Base-by-base conservation (phyloP, 1,140 invertebrate genomes). In the Zaprionus davidi region DNA sequence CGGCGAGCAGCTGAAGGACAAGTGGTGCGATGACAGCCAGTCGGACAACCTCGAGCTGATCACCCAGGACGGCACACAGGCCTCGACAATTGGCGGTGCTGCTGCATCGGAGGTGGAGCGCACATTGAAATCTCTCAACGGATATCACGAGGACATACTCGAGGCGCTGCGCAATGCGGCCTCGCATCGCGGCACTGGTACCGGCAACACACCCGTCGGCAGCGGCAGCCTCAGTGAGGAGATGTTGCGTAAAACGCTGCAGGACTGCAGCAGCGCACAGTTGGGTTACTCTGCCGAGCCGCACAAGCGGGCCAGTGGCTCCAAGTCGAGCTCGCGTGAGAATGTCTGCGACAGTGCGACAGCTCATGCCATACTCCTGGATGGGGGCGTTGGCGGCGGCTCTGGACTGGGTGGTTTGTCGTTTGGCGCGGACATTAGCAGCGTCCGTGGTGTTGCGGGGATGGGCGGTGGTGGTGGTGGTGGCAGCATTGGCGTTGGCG, bases 141-240 rank as follows among this genome's bases (percentile, higher is more conserved):
- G 97, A 3, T 99, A 98, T 92, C 97, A 98, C 86, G 97, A 98
- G 81, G 97, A 98, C 81, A 97, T 99, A 78, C 94, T 99, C 55
- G 97, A 98, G 90, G 97, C 97, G 11, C 91, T 99, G 77, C 95
- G 97, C 53, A 96, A 95, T 69, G 97, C 97, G 1, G 96, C 96
- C 15, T 93, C 92, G 59, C 96, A 97, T 81, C 94, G 96, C 6
- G 95, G 95, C 53, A 93, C 94, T 7, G 94, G 93, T 5, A 93
- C 93, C 36, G 92, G 92, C 28, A 93, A 93, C 67, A 94, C 95
- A 9, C 94, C 95, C 12, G 94, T 95, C 20, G 94, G 94, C 41
- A 95, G 94, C 72, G 94, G 93, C 53, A 94, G 94, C 56, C 83
- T 95, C 9, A 95, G 94, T 66, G 94, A 96, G 72, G 95, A 96